A percentile compares a stretch with the other conserved stretches of the same genome.
Conservation (phyloP, 2,113 vertebrate species). For the Pardalotus punctatus region DNA sequence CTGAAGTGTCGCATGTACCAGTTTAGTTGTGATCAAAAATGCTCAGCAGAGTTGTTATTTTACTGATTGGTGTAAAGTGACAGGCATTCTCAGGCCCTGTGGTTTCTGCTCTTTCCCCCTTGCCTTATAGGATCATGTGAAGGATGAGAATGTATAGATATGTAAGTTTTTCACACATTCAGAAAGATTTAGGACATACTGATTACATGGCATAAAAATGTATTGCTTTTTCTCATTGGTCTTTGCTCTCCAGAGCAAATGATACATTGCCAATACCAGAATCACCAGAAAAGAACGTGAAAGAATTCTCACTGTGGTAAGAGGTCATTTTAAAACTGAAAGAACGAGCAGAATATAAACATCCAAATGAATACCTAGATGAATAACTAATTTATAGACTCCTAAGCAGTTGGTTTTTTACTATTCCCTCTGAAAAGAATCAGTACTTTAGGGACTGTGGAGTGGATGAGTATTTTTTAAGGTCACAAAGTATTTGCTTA, state of each 20-base stretch:
- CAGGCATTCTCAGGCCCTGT: neutral
- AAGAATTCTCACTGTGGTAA: neutral
- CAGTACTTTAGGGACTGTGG: neutral
- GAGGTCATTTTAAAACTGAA: neutral
- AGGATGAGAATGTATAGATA: neutral
- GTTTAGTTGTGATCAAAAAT: neutral
- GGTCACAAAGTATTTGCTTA: neutral
- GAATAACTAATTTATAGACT: neutral
- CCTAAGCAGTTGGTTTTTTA: neutral
- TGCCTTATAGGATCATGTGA: neutral
- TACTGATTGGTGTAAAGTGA: neutral
- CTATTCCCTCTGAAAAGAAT: neutral
- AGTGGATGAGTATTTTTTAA: neutral
- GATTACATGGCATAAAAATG: neutral
- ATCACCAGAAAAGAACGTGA: neutral
- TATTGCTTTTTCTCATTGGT: neutral
- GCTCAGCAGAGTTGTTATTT: neutral
- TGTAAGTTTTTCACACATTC: neutral
- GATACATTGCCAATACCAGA: neutral
- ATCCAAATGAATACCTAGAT: neutral
- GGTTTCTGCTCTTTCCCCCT: neutral
- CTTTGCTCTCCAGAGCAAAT: neutral
- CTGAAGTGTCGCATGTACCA: neutral
- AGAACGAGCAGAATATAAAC: neutral
- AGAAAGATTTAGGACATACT: neutral